Conservation (phyloP, 1,140 invertebrate species). For the Galleria mellonella region DNA sequence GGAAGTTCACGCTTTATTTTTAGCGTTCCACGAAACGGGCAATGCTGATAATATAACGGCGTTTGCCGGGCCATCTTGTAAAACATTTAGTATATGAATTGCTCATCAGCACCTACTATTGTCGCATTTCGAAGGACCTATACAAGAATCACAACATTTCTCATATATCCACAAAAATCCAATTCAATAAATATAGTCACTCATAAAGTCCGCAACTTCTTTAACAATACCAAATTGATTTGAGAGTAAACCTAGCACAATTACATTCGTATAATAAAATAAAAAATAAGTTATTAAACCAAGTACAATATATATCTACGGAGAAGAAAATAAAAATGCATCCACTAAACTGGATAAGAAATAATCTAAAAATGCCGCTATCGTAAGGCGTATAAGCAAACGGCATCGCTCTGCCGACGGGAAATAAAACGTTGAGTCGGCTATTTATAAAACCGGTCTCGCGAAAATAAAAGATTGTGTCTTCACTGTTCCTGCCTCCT, state of each 20-base stretch:
- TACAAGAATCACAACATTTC: too few species aligned
- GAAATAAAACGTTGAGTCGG: slow-evolving; percentile 24
- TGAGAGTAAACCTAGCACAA: neutral
- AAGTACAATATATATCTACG: slow-evolving; percentile 2
- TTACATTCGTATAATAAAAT: slow-evolving; percentile 3
- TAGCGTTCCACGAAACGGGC: slow-evolving; percentile 50
- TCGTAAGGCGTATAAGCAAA: slow-evolving; percentile 14
- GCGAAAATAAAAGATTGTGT: slow-evolving; percentile 18
- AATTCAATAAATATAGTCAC: too few species aligned
- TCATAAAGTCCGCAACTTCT: too few species aligned
- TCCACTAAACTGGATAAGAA: slow-evolving; percentile 2
- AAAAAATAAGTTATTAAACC: neutral
- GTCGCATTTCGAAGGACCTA: too few species aligned
- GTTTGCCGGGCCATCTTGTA: slow-evolving; percentile 8
- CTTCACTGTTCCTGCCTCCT: slow-evolving; percentile 2
- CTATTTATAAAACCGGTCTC: slow-evolving; percentile 33
- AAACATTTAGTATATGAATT: neutral
- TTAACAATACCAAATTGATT: neutral
- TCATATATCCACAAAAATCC: too few species aligned
- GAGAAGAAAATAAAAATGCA: slow-evolving; percentile 5
- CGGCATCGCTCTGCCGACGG: slow-evolving; percentile 14
- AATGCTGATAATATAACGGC: slow-evolving; percentile 35
- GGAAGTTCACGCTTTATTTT: slow-evolving; percentile 71
- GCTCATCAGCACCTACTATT: neutral
- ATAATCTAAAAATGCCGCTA: slow-evolving; percentile 14